Percentiles rank a stretch among this genome's conserved stretches.
These are phyloP conservation scores for Gymnorhina tibicen DNA, from an alignment of 2,113 vertebrate genomes.

Conservation along the genomic window DNA sequence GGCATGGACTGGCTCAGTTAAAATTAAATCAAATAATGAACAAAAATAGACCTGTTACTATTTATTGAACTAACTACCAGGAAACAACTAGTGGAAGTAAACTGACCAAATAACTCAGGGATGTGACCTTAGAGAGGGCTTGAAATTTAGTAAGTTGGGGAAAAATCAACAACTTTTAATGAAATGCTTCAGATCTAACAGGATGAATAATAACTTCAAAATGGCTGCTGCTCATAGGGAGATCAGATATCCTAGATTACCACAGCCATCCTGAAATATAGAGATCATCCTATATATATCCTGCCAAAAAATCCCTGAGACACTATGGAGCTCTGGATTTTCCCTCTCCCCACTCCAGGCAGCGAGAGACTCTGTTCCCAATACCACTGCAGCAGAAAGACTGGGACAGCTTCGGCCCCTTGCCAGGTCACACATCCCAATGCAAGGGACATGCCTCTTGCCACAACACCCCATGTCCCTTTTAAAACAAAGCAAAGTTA, in stretches of 20 bases:
- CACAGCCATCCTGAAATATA: neutral
- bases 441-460: fast-evolving
- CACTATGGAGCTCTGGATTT: neutral
- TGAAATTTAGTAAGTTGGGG: neutral
- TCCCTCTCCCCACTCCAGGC: neutral
- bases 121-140: neutral
- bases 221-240: neutral
- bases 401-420: neutral
- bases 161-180: neutral
- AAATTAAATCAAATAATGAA: conserved; percentile 28
- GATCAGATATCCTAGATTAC: neutral
- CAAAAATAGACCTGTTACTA: neutral
- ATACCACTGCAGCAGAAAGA: fast-evolving
- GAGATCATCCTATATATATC: neutral
- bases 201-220: neutral
- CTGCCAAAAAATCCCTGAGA: neutral
- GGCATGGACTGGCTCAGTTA: neutral
- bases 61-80: neutral
- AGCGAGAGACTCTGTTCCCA: neutral
- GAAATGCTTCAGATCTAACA: neutral
- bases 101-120: neutral
- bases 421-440: neutral
- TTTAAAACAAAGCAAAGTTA: neutral
- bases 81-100: conserved; percentile 4
- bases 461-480: neutral